Percentiles rank a stretch among this genome's conserved stretches.
phyloP scores from a whole-genome alignment of 1,140 invertebrate genomes.

The Tetramorium alpestre region DNA sequence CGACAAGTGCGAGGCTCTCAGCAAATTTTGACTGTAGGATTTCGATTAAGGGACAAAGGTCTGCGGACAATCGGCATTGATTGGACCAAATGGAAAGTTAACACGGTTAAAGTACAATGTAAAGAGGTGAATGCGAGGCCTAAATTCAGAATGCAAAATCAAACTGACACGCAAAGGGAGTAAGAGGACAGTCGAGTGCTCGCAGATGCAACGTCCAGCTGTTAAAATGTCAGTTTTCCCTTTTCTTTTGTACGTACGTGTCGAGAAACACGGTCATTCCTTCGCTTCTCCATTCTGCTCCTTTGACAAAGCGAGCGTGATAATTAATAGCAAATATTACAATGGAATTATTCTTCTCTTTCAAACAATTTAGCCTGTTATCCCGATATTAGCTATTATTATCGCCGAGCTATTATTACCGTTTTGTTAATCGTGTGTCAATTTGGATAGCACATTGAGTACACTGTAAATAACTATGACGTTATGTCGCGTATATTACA shows the following conservation, averaged over 20 bases:
- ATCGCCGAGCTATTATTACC: slow-evolving; percentile 10
- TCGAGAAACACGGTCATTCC: background rate
- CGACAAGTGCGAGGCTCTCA: background rate
- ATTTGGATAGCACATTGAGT: background rate
- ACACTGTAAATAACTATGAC: background rate
- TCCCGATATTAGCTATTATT: slow-evolving; percentile 8
- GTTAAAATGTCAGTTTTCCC: too few species aligned
- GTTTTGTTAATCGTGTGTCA: slow-evolving; percentile 8
- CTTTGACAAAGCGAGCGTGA: background rate
- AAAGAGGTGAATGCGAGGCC: too few species aligned
- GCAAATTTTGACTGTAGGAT: too few species aligned
- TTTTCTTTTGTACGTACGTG: background rate
- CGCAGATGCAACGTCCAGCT: too few species aligned
- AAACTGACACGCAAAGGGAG: too few species aligned
- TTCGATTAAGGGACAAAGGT: too few species aligned
- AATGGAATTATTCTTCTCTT: background rate
- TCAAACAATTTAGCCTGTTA: background rate
- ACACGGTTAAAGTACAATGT: too few species aligned
- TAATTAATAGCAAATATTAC: background rate
- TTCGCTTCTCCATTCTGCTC: background rate
- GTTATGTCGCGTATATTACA: background rate
- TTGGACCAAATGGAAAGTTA: too few species aligned
- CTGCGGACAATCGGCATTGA: too few species aligned
- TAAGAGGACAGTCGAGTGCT: too few species aligned
- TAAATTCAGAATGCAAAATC: too few species aligned